Evolutionary conservation across 1,140 invertebrate species (phyloP).

Genomic region (Bombus picipes): DNA sequence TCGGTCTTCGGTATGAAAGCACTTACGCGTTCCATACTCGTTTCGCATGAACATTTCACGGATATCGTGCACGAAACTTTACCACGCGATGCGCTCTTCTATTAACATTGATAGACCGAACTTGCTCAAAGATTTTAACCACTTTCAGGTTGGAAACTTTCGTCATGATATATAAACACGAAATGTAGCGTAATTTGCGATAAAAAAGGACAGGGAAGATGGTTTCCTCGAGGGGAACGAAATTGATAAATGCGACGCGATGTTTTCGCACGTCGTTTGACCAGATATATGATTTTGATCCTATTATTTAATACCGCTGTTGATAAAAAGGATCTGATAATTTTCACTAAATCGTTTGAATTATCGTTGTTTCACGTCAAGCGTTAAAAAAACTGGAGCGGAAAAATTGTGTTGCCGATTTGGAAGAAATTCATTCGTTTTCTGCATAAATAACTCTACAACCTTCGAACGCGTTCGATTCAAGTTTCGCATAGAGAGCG

Average conservation of each 20-base stretch:
- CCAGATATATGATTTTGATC: not conserved
- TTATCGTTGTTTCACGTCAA: no score
- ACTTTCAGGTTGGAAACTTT: not conserved
- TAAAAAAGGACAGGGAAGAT: not conserved
- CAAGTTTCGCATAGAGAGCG: no score
- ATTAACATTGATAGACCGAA: conserved; percentile 23
- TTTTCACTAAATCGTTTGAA: not conserved
- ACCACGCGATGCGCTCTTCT: conserved; percentile 8
- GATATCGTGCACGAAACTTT: conserved; percentile 37
- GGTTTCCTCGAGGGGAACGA: not conserved
- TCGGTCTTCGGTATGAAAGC: conserved; percentile 5
- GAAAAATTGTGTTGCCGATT: no score
- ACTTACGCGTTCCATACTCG: not conserved
- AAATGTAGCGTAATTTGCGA: not conserved
- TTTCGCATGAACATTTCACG: conserved; percentile 26
- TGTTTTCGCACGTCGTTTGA: not conserved
- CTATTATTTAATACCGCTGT: not conserved
- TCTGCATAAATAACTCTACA: no score
- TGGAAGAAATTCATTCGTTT: no score
- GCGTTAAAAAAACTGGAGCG: no score
- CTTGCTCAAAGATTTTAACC: conserved; percentile 6
- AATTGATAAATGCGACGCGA: not conserved
- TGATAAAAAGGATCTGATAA: not conserved
- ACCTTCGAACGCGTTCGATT: no score
- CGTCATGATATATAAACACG: not conserved